Base-by-base conservation (phyloP, 2,888 invertebrate genomes). In the Stegophylla sp. region DNA sequence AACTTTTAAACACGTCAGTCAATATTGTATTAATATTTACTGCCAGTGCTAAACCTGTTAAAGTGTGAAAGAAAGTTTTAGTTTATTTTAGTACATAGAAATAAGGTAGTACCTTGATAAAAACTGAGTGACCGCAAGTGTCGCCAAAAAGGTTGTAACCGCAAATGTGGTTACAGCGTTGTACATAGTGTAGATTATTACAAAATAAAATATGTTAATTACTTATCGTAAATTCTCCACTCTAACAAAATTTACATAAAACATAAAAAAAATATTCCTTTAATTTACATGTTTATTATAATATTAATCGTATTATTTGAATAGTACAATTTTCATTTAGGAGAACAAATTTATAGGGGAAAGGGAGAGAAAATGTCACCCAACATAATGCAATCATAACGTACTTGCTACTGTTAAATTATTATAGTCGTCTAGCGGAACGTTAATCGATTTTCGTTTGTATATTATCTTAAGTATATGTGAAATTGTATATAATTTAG, bases 301-400 rank as follows among this genome's bases (percentile, higher is more conserved):
- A 69, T 51, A 69, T 20, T 28, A 15, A 34, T 53, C 51, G 13
- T 13, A 43, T 45, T 26, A 17, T 26, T 48, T 15, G 23, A 48
- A 67, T 17, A 67, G 17, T 48, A 26, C 26, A 67, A 10, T 67
- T 10, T 10, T 26, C 26, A 43, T 26, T 48, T 1, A 23, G 10
- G 9, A 56, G 23, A 56, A 20, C 20, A n/a, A n/a, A n/a, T n/a
- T n/a, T n/a, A n/a, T n/a, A n/a, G n/a, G n/a, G n/a, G n/a, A n/a
- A n/a, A n/a, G n/a, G n/a, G n/a, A n/a, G n/a, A n/a, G n/a, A 69
- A 28, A 51, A 26, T 7, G 12, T 28, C 13, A 48, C 51, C 69
- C 56, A 56, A 72, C 53, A 56, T 56, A 56, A 23, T 72, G 34
- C 17, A 72, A 15, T 41, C 10, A 20, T 17, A 51, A 53, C 34